Percentiles rank a stretch among this genome's conserved stretches.
Evolutionary conservation across 2,113 vertebrate genomes (phyloP).

Genomic region (Picathartes gymnocephalus): DNA sequence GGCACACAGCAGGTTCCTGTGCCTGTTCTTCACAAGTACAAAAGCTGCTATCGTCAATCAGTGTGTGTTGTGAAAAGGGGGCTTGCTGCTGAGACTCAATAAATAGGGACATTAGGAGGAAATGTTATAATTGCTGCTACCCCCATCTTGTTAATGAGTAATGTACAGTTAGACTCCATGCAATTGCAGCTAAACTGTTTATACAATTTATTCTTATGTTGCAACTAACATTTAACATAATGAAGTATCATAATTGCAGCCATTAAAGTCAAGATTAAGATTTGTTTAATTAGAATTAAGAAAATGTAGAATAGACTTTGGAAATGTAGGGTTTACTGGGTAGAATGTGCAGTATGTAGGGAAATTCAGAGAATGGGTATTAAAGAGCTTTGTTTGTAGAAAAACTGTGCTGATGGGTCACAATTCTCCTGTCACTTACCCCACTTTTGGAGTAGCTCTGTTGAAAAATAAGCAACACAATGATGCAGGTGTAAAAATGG

Average conservation of each 20-base stretch:
- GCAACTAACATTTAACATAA: conserved; percentile 82
- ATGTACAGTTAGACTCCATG: conserved; percentile 83
- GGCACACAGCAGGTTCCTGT: conserved; percentile 71
- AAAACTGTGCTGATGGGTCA: background rate
- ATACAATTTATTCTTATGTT: conserved; percentile 84
- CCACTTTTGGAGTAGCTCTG: background rate
- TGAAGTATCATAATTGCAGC: conserved; percentile 84
- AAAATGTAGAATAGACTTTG: conserved; percentile 76
- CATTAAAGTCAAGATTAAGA: conserved; percentile 82
- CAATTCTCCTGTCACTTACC: background rate
- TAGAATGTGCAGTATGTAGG: conserved; percentile 19
- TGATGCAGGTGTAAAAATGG: background rate
- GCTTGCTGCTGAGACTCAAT: conserved; percentile 82
- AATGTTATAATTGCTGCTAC: conserved; percentile 83
- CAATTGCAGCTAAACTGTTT: conserved; percentile 86
- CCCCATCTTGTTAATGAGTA: conserved; percentile 89
- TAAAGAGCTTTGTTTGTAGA: conserved; percentile 54
- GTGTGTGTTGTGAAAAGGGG: conserved; percentile 76
- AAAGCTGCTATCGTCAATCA: conserved; percentile 77
- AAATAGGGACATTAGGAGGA: conserved; percentile 85
- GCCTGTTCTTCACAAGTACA: conserved; percentile 74
- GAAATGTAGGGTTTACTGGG: conserved; percentile 49
- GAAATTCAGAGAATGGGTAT: background rate
- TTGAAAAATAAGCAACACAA: background rate
- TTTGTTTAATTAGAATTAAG: conserved; percentile 90